Conservation (phyloP, 2,797 vertebrate genomes). For the Enteromius fasciolatus region DNA sequence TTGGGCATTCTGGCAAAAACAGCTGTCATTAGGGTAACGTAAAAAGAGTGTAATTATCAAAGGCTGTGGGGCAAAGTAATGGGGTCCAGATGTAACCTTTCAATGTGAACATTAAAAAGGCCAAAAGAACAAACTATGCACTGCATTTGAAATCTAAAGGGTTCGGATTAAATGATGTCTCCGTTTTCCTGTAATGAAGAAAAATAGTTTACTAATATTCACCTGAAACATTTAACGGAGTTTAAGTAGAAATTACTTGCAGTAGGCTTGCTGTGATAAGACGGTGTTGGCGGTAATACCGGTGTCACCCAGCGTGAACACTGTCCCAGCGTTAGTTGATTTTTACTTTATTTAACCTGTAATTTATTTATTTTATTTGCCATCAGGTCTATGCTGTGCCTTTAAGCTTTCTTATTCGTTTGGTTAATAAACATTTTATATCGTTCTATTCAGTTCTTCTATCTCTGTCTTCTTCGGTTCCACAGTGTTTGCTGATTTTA, state of each 20-base stretch:
- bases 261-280: too few species aligned
- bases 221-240: background rate
- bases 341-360: too few species aligned
- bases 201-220: background rate
- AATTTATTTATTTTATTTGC: too few species aligned
- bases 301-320: too few species aligned
- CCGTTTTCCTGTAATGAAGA: background rate
- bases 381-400: too few species aligned
- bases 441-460: too few species aligned
- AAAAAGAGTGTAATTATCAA: constrained; percentile 50
- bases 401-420: too few species aligned
- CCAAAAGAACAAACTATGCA: constrained; percentile 24
- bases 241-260: background rate
- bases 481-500: too few species aligned
- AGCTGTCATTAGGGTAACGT: constrained; percentile 39
- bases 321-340: too few species aligned
- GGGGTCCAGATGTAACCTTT: constrained; percentile 48
- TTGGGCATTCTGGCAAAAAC: constrained; percentile 31
- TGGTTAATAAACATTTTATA: too few species aligned
- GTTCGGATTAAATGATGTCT: background rate
- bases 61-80: constrained; percentile 37
- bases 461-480: too few species aligned
- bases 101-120: constrained; percentile 33
- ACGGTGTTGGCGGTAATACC: too few species aligned
- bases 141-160: background rate